Evolutionary conservation across 1,140 invertebrate species (phyloP), one percentile per base, ranked within the genome.

Genomic region (Pogonognathellus flavescens): DNA sequence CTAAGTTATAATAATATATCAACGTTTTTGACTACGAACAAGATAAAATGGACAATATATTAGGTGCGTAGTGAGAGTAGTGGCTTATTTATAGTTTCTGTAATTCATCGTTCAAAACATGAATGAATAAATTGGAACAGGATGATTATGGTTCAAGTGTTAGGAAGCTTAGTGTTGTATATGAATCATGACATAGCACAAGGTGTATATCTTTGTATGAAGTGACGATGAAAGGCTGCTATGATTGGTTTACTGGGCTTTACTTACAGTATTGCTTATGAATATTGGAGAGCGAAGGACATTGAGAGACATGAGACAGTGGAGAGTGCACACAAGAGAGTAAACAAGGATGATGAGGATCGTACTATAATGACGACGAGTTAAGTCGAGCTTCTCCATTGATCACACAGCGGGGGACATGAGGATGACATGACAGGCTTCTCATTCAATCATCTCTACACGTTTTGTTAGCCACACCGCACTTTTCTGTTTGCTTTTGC

Each of bases 281-380:
- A 25, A 25, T 10, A 18, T 60, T 66, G 20, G 10, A 18, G 22
- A 18, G 62, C 9, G 60, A 66, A 66, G 62, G 62, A 66, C 62
- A 66, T 31, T 66, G 10, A 25, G 31, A 41, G 31, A 41, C 31
- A 41, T 41, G 31, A 41, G 31, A 41, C 31, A 41, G 31, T 22
- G 60, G 20, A 25, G 60, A 62, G 60, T 31, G 62, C 11, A 66
- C 20, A 66, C 18, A 66, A 66, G 62, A 66, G 62, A 66, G 62
- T 66, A 66, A 66, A 66, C 62, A 66, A 66, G 62, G 62, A 66
- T 66, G 62, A 66, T 66, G 60, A 66, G 20, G 60, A 66, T 66
- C 20, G 31, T 1, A 41, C 2, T 41, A 3, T 41, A 6, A 41
- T 41, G 31, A 41, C 31, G 31, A 41, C 6, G 31, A 41, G 31